phyloP scores from a whole-genome alignment of 2,888 invertebrate genomes.

The Lacanobia oleracea region DNA sequence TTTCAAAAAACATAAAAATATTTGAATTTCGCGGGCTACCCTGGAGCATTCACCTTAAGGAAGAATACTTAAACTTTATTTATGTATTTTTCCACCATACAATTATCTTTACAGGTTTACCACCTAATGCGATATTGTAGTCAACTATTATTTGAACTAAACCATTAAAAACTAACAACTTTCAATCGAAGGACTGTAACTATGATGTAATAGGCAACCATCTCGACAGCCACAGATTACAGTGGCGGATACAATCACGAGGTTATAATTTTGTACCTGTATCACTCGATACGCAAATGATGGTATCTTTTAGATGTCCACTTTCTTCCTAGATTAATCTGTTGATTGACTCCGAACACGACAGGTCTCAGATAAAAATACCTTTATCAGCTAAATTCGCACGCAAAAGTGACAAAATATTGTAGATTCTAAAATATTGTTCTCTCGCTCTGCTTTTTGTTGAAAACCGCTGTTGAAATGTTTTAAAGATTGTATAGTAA shows the following conservation, averaged over 20 bases:
- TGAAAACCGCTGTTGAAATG: too few relatives aligned
- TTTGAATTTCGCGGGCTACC: too few relatives aligned
- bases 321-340: constrained; percentile 36
- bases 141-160: too few relatives aligned
- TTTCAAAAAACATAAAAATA: too few relatives aligned
- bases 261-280: neutral
- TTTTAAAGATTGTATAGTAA: too few relatives aligned
- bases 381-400: neutral
- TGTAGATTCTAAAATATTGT: neutral
- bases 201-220: neutral
- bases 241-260: neutral
- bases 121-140: too few relatives aligned
- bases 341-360: constrained; percentile 45
- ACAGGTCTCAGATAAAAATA: constrained; percentile 25
- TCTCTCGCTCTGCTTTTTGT: neutral
- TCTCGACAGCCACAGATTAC: neutral
- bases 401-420: neutral
- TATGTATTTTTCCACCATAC: too few relatives aligned
- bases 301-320: constrained; percentile 4
- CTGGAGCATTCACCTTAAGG: too few relatives aligned
- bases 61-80: too few relatives aligned
- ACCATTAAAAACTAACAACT: too few relatives aligned
- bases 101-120: too few relatives aligned
- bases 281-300: constrained; percentile 12
- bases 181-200: too few relatives aligned